Base-by-base conservation (phyloP, 2,797 vertebrate genomes). In the Halcyon badia region DNA sequence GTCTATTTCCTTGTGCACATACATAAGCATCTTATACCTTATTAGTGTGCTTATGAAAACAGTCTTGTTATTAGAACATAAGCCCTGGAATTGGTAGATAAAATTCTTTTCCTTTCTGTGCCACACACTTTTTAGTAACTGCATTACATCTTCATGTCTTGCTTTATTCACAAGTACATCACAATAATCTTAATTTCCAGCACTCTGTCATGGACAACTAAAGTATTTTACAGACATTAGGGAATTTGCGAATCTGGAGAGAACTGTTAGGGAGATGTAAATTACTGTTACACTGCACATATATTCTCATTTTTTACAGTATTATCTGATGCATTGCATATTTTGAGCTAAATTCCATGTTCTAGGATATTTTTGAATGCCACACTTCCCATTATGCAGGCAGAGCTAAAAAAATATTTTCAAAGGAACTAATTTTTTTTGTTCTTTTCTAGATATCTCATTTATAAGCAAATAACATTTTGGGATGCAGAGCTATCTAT, bases 401-500 rank as follows among this genome's bases (percentile, higher is more conserved):
- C 7, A 68, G 39, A 84, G 51, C 17, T 33, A 68, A 78, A 83
- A 87, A 26, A 58, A 31, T 58, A 18, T 73, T 91, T 83, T 79
- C 78, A 93, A 91, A 87, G 33, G n/a, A 89, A 79, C 31, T 49
- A 33, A 0, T 30, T 75, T 46, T 70, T 81, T 66, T 62, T 76
- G 19, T 90, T 87, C 46, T 80, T 83, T 82, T 92, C 41, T 28
- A 64, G 25, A 25, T 24, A 52, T 49, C 62, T 81, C 68, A 78
- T 94, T 81, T 83, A 91, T 89, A 57, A 91, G 75, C 14, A 85
- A 77, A 83, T 13, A 4, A n/a, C 71, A 94, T 85, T 85, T 81
- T 78, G 46, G 30, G 49, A 87, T 85, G 58, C 30, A 56, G 37
- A 60, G 14, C 10, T 85, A 30, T 68, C 35, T 71, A 1, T 80